Evolutionary conservation across 2,888 invertebrate species (phyloP), one percentile per base, ranked within the genome.

Genomic region (Schizotus pectinicornis): DNA sequence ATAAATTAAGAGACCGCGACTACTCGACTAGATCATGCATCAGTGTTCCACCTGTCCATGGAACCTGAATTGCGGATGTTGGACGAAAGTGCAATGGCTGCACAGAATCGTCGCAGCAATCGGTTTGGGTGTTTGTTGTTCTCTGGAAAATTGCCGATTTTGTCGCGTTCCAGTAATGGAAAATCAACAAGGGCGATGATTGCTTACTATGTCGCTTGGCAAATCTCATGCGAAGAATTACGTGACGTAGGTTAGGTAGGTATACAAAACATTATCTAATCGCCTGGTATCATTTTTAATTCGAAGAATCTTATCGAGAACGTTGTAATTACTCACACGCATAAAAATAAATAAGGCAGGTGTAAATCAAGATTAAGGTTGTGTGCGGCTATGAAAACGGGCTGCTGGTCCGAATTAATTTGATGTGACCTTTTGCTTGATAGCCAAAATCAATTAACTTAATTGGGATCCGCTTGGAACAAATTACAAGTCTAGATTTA

Each of bases 381-480:
- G n/a, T n/a, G n/a, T 22, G 22, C 22, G n/a, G n/a, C n/a, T 47
- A 31, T 11, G 12, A 7, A 31, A 42, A 32, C n/a, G 5, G 33
- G 7, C 7, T 12, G 22, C 7, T 11, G 32, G 32, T 31, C 31
- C 5, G 33, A 38, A 39, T 53, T 45, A 45, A 53, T 53, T 53
- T 53, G 37, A 31, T 53, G 36, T 47, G 54, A 47, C 53, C 53
- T 53, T 53, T 53, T 53, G 45, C 9, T 14, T 36, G 37, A 53
- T 53, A 45, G 43, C 42, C 46, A 38, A 38, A 53, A 46, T 53
- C 53, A 53, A 45, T 53, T 53, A 38, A 53, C 31, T 53, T 53
- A 46, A 53, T 53, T 53, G 32, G 45, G 43, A 45, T 38, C 33
- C 38, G 7, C 38, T 53, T 12, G 12, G 37, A 53, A 37, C 38